Base-by-base conservation (phyloP, 2,888 invertebrate species). In the Monoplex corrugatus region DNA sequence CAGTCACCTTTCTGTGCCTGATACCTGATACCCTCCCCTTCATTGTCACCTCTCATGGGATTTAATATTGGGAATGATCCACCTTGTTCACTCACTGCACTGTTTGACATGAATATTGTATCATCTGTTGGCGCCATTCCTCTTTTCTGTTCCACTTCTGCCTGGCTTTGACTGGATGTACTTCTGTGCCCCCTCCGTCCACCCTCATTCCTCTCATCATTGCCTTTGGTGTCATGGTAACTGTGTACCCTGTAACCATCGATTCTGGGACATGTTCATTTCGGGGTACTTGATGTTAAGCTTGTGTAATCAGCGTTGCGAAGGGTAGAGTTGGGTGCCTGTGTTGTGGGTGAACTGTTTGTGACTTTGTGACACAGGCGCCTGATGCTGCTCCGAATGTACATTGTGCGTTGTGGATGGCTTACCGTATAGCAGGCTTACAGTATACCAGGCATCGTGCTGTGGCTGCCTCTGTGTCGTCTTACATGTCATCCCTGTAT, bases 31-130 rank as follows among this genome's bases (percentile, higher is more conserved):
- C 78, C 43, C 78, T 10, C 16, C 40, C 32, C 38, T 23, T 40
- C 75, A 35, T 75, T 75, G 75, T 75, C 75, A 75, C 35, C 8
- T 35, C 10, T 75, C 75, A 38, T 75, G 75, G 75, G 57, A 38
- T 43, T 80, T 80, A 28, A 80, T 43, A 80, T 43, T n/a, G 78
- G 78, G 43, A 43, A 43, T 43, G 78, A 10, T 3, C 10, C 23
- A 28, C 32, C 32, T 75, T 13, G 75, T 75, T 75, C 78, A 23
- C 43, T 80, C 40, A 80, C 78, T 80, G 78, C 43, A 80, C 43
- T 80, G 28, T 80, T 80, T 43, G 40, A 43, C 40, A 43, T 80
- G 78, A 38, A 6, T 40, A 40, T 28, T 43, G 5, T 43, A 23
- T 16, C 43, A 6, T 43, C 28, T 40, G 78, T 40, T 40, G 78